A percentile compares a stretch with the other conserved stretches of the same genome.
phyloP scores from a whole-genome alignment of 2,797 vertebrate species.

The Octomys mimax region DNA sequence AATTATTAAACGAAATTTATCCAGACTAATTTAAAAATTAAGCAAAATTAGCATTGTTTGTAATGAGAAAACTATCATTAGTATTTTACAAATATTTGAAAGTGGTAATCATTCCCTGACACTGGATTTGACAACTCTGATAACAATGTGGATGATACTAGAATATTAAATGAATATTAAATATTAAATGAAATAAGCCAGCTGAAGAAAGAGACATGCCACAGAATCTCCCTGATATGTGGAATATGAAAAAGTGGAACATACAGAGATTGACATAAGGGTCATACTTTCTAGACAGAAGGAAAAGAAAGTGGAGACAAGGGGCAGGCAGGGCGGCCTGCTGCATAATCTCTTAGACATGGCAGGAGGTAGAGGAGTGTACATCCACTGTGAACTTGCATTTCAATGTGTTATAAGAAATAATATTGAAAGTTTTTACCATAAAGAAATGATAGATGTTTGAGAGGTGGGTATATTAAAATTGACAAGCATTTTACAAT shows the following conservation, averaged over 20 bases:
- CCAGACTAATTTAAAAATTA: neutral
- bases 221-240: neutral
- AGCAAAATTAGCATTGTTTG: neutral
- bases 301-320: no score
- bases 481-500: neutral
- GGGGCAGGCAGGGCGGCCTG: rapidly evolving
- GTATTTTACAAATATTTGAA: neutral
- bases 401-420: neutral
- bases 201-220: neutral
- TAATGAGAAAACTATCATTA: neutral
- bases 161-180: neutral
- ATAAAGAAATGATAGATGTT: neutral
- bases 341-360: neutral
- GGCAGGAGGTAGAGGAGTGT: neutral
- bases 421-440: neutral
- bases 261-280: no score
- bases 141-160: neutral
- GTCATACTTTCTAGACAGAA: neutral
- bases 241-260: neutral
- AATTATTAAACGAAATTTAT: neutral
- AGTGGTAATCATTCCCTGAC: neutral
- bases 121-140: neutral
- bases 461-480: neutral
- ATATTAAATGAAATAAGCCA: neutral
- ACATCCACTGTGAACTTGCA: no score